phyloP scores from a whole-genome alignment of 2,113 vertebrate species.

The Acanthochromis polyacanthus region DNA sequence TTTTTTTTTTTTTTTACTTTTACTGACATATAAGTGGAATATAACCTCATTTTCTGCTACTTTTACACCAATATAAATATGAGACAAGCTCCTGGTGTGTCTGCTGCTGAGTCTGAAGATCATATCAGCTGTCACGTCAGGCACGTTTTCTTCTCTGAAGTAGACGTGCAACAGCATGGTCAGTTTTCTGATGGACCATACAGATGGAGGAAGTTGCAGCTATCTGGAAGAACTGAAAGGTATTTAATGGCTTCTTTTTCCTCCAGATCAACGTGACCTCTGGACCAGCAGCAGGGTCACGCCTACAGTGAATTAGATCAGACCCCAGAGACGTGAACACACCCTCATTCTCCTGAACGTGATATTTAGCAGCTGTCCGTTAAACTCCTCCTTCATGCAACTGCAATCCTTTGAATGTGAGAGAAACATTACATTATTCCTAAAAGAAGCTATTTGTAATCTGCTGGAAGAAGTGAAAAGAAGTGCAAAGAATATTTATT shows the following conservation, averaged over 20 bases:
- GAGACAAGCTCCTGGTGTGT: no score
- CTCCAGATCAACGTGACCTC: slow-evolving; percentile 30
- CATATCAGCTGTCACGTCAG: no score
- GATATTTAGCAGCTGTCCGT: background rate
- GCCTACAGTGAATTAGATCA: slow-evolving; percentile 9
- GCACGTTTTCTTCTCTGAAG: background rate
- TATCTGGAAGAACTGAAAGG: background rate
- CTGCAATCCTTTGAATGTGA: background rate
- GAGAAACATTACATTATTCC: background rate
- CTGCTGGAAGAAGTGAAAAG: no score
- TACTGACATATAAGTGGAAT: no score
- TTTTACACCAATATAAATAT: no score
- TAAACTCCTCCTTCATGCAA: background rate
- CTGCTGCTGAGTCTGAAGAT: no score
- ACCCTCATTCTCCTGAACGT: slow-evolving; percentile 14
- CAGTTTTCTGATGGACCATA: slow-evolving; percentile 15
- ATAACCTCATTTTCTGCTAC: no score
- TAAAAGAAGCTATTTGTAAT: no score
- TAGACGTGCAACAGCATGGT: background rate
- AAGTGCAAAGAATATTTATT: no score
- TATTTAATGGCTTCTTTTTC: slow-evolving; percentile 35
- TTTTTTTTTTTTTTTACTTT: no score
- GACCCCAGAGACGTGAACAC: slow-evolving; percentile 42
- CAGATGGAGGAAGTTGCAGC: slow-evolving; percentile 59
- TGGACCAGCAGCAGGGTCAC: slow-evolving; percentile 11